A percentile compares a stretch with the other conserved stretches of the same genome.
Evolutionary conservation across 2,113 vertebrate genomes (phyloP).

Genomic region (Apodemus sylvaticus): DNA sequence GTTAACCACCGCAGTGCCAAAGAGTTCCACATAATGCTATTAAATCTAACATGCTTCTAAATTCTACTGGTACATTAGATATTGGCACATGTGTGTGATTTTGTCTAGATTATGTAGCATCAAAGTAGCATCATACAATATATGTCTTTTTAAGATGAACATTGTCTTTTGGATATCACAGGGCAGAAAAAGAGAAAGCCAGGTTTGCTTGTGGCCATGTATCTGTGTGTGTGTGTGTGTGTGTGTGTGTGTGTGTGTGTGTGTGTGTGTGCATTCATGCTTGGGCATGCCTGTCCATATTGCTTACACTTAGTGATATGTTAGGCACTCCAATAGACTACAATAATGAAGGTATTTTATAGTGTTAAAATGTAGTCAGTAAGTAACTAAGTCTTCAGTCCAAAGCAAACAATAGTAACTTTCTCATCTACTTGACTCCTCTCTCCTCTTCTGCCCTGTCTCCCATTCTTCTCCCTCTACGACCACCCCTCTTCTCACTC

Average conservation of each 20-base stretch:
- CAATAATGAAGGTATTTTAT: neutral
- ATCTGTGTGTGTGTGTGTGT: neutral
- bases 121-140: neutral
- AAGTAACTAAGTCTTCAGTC: neutral
- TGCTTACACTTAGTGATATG: neutral
- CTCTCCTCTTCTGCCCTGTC: neutral
- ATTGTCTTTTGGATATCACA: neutral
- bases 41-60: neutral
- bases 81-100: neutral
- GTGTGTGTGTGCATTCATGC: no score
- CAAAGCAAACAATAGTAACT: neutral
- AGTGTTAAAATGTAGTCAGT: neutral
- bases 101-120: slow-evolving; percentile 12
- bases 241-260: no score
- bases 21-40: neutral
- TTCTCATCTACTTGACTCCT: neutral
- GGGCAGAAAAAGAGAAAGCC: neutral
- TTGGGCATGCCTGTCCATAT: neutral
- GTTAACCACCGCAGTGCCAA: neutral
- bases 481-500: neutral
- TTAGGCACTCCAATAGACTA: neutral
- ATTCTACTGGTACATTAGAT: neutral
- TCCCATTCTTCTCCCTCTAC: neutral
- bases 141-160: neutral
- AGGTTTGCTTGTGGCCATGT: neutral